Base-by-base conservation (phyloP, 2,797 vertebrate species). In the Odontamblyopus lacepedii region DNA sequence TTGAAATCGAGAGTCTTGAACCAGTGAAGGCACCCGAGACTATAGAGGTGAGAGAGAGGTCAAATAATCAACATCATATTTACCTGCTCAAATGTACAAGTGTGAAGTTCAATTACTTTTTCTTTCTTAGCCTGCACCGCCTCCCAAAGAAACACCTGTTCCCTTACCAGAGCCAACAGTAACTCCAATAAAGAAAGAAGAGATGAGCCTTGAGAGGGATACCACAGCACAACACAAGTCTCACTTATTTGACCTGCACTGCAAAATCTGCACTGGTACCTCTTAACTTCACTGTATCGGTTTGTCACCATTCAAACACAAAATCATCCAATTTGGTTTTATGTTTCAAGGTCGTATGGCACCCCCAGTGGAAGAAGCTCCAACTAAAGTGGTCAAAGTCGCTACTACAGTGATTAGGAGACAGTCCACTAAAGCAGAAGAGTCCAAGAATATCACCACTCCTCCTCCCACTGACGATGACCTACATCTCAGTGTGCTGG, bases 201-300 rank as follows among this genome's bases (percentile, higher is more conserved):
- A 96, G 32, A 92, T 86, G 50, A 57, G 89, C 7, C 91, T 84
- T 3, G 78, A 92, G 53, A 95, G 93, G 19, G 98, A 99, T 81
- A 99, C 98, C 1, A 99, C 98, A 56, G 92, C 73, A 82, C 95
- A 97, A 83, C 98, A 99, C 89, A 99, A 98, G 88, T 96, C 97
- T 75, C 98, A 99, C 85, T 95, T 99, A 51, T 99, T 99, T 19
- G 98, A 99, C 87, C 93, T 99, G 35, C 95, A 98, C 88, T 99
- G 98, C 90, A 99, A 99, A 95, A 99, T 99, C 79, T 99, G 98
- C 89, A 99, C 96, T 94, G 98, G 98, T 99, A 93, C 87, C 60
- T 30, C 6, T 4, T 64, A 11, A n/a, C 41, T 48, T 19, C 26
- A 66, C 13, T 50, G 15, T 51, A 38, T 0, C 5, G 2, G 61